These are phyloP conservation scores for Magallana ariakensis DNA, from an alignment of 1,140 invertebrate species.

Conservation along the genomic window DNA sequence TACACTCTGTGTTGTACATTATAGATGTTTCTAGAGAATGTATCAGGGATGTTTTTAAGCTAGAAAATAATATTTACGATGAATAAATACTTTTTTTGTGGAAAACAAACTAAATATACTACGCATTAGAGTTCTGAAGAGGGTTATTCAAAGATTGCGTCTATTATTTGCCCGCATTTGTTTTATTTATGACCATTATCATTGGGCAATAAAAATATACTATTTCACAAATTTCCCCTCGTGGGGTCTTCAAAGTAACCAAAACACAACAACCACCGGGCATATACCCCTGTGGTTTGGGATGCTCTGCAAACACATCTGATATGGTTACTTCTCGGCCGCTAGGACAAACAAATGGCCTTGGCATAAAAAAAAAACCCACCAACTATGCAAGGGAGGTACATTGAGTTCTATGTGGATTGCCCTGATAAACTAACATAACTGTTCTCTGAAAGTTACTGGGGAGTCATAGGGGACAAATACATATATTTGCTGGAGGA, in stretches of 20 bases:
- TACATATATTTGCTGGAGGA: not conserved
- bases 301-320: not conserved
- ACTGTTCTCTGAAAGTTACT: slow-evolving; percentile 8
- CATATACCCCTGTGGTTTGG: not conserved
- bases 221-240: not conserved
- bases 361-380: slow-evolving; percentile 4
- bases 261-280: not conserved
- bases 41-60: too few species aligned
- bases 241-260: not conserved
- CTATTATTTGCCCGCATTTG: not conserved
- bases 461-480: not conserved
- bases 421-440: slow-evolving; percentile 3
- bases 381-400: not conserved
- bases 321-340: not conserved
- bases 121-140: too few species aligned
- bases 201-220: not conserved
- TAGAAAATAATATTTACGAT: too few species aligned
- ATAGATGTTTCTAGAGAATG: too few species aligned
- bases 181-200: not conserved
- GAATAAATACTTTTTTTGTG: too few species aligned
- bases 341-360: not conserved
- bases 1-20: too few species aligned
- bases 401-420: not conserved
- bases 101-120: too few species aligned
- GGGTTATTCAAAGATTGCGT: too few species aligned